Evolutionary conservation across 2,888 invertebrate species (phyloP).

Genomic region (Mythimna vitellina): DNA sequence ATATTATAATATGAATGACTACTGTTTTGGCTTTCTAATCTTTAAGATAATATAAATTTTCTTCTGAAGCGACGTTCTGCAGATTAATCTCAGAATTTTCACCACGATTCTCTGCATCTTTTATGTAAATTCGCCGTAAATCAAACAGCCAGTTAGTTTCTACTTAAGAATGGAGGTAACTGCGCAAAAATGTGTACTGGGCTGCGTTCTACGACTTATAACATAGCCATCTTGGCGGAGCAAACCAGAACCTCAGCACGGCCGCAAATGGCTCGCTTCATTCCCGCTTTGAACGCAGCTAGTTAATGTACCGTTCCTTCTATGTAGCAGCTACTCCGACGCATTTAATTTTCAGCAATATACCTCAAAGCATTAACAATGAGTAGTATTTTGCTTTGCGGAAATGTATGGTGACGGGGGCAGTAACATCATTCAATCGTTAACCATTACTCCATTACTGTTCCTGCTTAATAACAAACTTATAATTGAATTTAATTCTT

Average conservation of each 20-base stretch:
- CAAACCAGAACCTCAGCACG: conserved; percentile 60
- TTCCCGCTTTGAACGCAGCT: conserved; percentile 72
- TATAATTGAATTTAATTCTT: conserved; percentile 27
- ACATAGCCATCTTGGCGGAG: conserved; percentile 57
- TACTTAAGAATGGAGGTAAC: conserved; percentile 55
- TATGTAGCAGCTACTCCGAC: conserved; percentile 58
- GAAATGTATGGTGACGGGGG: conserved; percentile 48
- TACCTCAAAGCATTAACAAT: conserved; percentile 62
- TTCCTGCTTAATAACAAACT: conserved; percentile 6
- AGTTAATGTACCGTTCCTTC: conserved; percentile 76
- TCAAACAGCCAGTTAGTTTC: conserved; percentile 53
- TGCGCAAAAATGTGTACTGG: conserved; percentile 48
- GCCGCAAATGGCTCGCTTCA: conserved; percentile 75
- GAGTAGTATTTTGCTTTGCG: conserved; percentile 58
- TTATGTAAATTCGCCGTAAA: conserved; percentile 41
- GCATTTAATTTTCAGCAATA: conserved; percentile 66
- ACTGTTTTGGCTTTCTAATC: conserved; percentile 8
- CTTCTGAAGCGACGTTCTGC: not conserved
- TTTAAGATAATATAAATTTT: conserved; percentile 7
- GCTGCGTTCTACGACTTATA: conserved; percentile 50
- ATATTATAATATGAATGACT: not conserved
- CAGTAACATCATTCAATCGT: conserved; percentile 22
- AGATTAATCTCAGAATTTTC: conserved; percentile 26
- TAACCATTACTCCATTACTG: conserved; percentile 5
- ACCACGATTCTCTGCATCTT: conserved; percentile 14